Conservation (phyloP, 2,113 vertebrate genomes). For the Rana temporaria region DNA sequence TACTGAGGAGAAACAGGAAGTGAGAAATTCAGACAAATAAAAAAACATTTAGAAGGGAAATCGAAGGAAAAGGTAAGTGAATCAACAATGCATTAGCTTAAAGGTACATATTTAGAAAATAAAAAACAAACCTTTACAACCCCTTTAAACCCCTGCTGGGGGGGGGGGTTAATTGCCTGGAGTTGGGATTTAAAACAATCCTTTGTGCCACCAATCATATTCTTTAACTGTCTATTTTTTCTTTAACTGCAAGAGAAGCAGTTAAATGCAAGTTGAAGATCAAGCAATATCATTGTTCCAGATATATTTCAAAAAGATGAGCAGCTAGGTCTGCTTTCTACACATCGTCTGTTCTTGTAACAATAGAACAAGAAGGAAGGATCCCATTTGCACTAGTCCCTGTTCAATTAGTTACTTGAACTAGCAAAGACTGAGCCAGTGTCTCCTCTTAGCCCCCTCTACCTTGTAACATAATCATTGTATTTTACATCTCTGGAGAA, state of each 20-base stretch:
- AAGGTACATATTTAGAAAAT: too few relatives aligned
- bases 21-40: too few relatives aligned
- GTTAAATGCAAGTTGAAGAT: conserved; percentile 3
- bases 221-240: neutral
- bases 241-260: neutral
- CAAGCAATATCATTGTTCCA: neutral
- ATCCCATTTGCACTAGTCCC: conserved; percentile 70
- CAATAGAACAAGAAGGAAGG: conserved; percentile 70
- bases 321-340: conserved; percentile 66
- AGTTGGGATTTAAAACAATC: too few relatives aligned
- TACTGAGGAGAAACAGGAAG: too few relatives aligned
- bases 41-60: too few relatives aligned
- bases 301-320: conserved; percentile 51
- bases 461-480: conserved; percentile 72
- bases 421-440: conserved; percentile 66
- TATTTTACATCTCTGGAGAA: conserved; percentile 73
- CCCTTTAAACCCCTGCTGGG: too few relatives aligned
- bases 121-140: too few relatives aligned
- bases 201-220: too few relatives aligned
- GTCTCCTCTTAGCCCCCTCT: conserved; percentile 67
- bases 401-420: conserved; percentile 75
- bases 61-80: too few relatives aligned
- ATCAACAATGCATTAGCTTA: too few relatives aligned
- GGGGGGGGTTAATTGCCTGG: too few relatives aligned
- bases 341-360: conserved; percentile 68